These are phyloP conservation scores for Melinopterus prodromus DNA, from an alignment of 2,888 invertebrate species.

Conservation along the genomic window DNA sequence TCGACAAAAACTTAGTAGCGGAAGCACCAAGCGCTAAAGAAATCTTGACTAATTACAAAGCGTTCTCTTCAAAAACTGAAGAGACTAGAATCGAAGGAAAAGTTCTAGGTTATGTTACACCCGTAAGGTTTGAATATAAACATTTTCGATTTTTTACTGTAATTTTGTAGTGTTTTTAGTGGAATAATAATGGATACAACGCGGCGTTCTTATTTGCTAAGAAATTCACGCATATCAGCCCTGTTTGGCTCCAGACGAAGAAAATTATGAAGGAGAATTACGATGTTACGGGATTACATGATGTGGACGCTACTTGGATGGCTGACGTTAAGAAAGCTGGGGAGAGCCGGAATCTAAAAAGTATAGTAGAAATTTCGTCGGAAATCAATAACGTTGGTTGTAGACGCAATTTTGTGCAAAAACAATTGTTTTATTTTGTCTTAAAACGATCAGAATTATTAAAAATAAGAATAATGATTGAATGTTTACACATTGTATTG, in stretches of 20 bases:
- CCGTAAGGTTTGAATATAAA: slow-evolving; percentile 66
- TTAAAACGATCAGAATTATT: too few species aligned
- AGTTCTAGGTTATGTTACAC: slow-evolving; percentile 92
- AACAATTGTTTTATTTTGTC: too few species aligned
- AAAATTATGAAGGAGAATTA: slow-evolving; percentile 70
- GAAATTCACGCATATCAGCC: slow-evolving; percentile 91
- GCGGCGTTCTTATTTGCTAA: slow-evolving; percentile 88
- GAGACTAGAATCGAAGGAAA: slow-evolving; percentile 73
- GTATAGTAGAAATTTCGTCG: slow-evolving; percentile 57
- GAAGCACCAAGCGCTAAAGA: slow-evolving; percentile 74
- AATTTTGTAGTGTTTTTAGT: slow-evolving; percentile 66
- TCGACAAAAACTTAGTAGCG: slow-evolving; percentile 74
- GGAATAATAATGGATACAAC: slow-evolving; percentile 95
- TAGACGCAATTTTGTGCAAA: too few species aligned
- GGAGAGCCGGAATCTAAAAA: slow-evolving; percentile 65
- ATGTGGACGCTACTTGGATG: slow-evolving; percentile 87
- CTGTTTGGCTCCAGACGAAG: slow-evolving; percentile 92
- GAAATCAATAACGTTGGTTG: not conserved
- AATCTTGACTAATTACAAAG: slow-evolving; percentile 78
- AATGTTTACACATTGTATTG: too few species aligned
- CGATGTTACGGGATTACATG: slow-evolving; percentile 77
- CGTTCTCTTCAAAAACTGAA: slow-evolving; percentile 76
- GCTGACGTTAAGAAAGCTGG: slow-evolving; percentile 71
- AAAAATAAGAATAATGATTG: too few species aligned
- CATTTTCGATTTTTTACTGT: slow-evolving; percentile 7